Percentiles rank a stretch among this genome's conserved stretches.
phyloP scores from a whole-genome alignment of 2,797 vertebrate genomes.

The Orientallactaga sibirica region DNA sequence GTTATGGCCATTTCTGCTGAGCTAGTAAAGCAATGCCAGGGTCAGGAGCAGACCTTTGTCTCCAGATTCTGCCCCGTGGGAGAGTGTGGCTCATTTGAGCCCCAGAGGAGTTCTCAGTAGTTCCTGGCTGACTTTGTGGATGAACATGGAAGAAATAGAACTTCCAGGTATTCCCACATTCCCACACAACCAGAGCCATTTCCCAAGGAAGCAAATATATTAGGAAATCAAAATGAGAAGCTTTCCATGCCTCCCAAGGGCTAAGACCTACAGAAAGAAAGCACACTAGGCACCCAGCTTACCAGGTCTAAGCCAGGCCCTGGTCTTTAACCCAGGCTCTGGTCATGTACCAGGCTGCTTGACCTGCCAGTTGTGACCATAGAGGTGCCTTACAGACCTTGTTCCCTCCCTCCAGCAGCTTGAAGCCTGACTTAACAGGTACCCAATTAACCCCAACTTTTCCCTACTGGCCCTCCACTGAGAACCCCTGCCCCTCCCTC shows the following conservation, averaged over 20 bases:
- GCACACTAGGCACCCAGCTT: background rate
- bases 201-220: background rate
- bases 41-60: background rate
- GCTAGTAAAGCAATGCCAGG: background rate
- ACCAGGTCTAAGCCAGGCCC: background rate
- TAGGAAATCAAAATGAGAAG: background rate
- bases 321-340: background rate
- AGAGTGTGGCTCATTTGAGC: background rate
- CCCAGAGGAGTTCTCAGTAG: background rate
- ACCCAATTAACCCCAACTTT: slow-evolving; percentile 79
- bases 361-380: background rate
- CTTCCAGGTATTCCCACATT: background rate
- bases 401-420: slow-evolving; percentile 64
- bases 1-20: background rate
- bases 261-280: background rate
- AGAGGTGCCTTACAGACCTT: slow-evolving; percentile 25
- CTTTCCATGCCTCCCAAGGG: background rate
- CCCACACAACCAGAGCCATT: background rate
- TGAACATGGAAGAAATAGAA: background rate
- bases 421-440: slow-evolving; percentile 80
- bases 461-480: background rate
- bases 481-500: background rate
- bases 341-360: background rate
- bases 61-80: background rate
- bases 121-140: background rate